Evolutionary conservation across 2,888 invertebrate species (phyloP), one percentile per base, ranked within the genome.

Genomic region (Diarsia mendica): DNA sequence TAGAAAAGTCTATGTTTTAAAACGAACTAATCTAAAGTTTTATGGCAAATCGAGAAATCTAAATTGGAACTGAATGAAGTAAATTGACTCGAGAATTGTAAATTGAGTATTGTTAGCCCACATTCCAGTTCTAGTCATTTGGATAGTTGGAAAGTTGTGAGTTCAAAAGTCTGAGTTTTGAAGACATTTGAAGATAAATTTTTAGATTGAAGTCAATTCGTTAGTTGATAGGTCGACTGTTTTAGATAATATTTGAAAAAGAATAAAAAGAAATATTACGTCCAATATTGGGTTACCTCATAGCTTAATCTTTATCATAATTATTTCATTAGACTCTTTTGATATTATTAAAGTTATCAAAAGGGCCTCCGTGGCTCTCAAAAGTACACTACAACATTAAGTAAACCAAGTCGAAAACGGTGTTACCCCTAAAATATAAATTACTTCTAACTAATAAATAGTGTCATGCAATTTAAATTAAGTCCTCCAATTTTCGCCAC

Each of bases 11-110:
- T 28, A 23, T n/a, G 20, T 61, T 83, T 64, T 72, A 72, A 67
- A 69, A 75, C 18, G 28, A 83, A 75, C 46, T 69, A 69, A 83
- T 76, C 67, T 67, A 58, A 82, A 76, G 64, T 83, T 69, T 13
- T 55, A 61, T 49, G 13, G 39, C 63, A 78, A 73, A 69, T 66
- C 48, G 3, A 78, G 61, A 46, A 67, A 72, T 64, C n/a, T 55
- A 44, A 71, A 82, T 72, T 69, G 55, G 46, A 67, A 64, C 11
- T 67, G 70, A 83, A 70, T 64, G 44, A 9, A 67, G 55, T 28
- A 58, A 70, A 75, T 72, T 69, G 68, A 55, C 15, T 33, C 64
- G 72, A 48, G 53, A 66, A 79, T 79, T 58, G 13, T 67, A 69
- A 79, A 79, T 75, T 79, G 60, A 72, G 60, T 67, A 72, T 80